Percentiles rank a stretch among this genome's conserved stretches.
Evolutionary conservation across 1,140 invertebrate genomes (phyloP).

Genomic region (Zophobas atratus): DNA sequence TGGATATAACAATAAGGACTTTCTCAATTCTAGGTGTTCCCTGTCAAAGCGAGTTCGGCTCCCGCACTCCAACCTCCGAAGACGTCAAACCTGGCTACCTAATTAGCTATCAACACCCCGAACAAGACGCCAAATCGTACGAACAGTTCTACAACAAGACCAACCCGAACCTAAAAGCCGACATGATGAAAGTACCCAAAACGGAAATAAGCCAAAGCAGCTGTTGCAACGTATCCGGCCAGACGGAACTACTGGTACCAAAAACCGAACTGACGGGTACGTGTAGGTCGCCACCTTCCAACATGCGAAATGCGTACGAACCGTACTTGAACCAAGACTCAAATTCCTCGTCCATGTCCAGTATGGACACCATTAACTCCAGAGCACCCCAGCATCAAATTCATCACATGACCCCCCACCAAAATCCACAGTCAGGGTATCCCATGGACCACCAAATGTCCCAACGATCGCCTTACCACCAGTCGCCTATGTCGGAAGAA

Average conservation of each 20-base stretch:
- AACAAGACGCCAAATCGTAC: constrained; percentile 62
- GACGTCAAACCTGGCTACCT: constrained; percentile 66
- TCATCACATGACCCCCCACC: constrained; percentile 60
- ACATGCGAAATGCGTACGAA: constrained; percentile 72
- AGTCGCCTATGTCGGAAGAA: constrained; percentile 71
- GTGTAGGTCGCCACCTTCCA: constrained; percentile 70
- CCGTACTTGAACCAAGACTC: constrained; percentile 79
- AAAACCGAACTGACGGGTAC: constrained; percentile 72
- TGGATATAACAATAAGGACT: too few relatives aligned
- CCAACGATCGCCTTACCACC: constrained; percentile 78
- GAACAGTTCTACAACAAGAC: constrained; percentile 67
- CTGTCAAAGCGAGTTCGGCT: constrained; percentile 62
- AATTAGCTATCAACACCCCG: constrained; percentile 54
- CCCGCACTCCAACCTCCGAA: constrained; percentile 58
- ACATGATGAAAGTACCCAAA: constrained; percentile 73
- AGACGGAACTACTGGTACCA: constrained; percentile 73
- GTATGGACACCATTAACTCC: constrained; percentile 78
- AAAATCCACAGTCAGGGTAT: constrained; percentile 70
- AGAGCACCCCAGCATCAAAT: constrained; percentile 64
- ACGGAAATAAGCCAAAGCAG: constrained; percentile 69
- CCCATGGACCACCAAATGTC: constrained; percentile 72
- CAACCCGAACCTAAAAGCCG: constrained; percentile 70
- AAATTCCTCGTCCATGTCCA: constrained; percentile 81
- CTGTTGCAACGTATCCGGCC: constrained; percentile 70
- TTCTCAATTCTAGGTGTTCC: constrained; percentile 39